phyloP scores from a whole-genome alignment of 2,113 vertebrate species.

The Saimiri boliviensis region DNA sequence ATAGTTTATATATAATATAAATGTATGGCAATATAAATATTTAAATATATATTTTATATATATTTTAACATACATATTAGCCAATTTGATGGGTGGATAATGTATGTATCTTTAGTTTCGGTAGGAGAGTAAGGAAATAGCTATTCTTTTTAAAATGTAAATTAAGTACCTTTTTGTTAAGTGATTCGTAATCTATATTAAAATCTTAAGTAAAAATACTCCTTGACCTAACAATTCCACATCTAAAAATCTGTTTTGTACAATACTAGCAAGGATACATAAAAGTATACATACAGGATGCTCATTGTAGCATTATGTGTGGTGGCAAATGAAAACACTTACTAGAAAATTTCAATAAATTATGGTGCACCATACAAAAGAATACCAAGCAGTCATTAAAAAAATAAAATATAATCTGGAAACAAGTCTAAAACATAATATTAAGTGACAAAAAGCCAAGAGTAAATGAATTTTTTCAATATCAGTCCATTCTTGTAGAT shows the following conservation, averaged over 20 bases:
- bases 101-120: not conserved
- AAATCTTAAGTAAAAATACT: conserved; percentile 7
- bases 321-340: conserved; percentile 7
- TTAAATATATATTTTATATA: not conserved
- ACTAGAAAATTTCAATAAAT: conserved; percentile 6
- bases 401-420: not conserved
- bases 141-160: not conserved
- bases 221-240: not conserved
- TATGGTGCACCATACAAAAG: not conserved
- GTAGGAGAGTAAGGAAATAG: not conserved
- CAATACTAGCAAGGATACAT: not conserved
- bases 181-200: conserved; percentile 8
- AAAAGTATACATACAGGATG: not conserved
- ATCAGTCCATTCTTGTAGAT: not conserved
- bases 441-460: not conserved
- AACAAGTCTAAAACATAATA: not conserved
- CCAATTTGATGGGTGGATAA: not conserved
- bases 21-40: not conserved
- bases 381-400: not conserved
- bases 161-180: conserved; percentile 19
- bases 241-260: not conserved
- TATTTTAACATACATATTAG: not conserved
- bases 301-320: not conserved
- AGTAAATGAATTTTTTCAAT: not conserved
- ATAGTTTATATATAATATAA: not conserved